These are phyloP conservation scores for Labia minor DNA, from an alignment of 2,888 invertebrate species.

Conservation along the genomic window DNA sequence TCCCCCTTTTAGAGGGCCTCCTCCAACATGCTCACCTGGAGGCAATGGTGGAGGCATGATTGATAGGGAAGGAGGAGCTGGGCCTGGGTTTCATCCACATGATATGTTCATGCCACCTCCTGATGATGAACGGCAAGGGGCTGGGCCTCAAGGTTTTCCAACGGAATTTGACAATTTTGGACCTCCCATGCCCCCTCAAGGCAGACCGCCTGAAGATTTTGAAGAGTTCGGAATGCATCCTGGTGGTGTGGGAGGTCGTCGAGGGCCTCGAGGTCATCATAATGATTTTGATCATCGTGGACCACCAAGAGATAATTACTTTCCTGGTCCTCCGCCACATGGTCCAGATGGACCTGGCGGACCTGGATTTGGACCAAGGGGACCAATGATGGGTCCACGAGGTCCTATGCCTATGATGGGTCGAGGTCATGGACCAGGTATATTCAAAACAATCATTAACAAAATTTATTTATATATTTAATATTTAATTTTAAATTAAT, in stretches of 20 bases:
- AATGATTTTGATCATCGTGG: constrained; percentile 34
- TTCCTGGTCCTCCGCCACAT: neutral
- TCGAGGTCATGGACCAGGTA: constrained; percentile 33
- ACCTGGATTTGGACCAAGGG: constrained; percentile 30
- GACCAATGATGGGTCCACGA: constrained; percentile 34
- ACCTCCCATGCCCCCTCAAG: constrained; percentile 31
- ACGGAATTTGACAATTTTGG: constrained; percentile 35
- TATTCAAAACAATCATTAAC: no score
- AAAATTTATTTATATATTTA: constrained; percentile 15
- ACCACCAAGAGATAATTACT: neutral
- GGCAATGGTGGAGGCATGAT: neutral
- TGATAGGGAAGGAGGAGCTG: neutral
- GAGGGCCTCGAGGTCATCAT: constrained; percentile 26
- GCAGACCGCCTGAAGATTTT: neutral
- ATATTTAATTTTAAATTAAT: neutral
- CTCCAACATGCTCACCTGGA: neutral
- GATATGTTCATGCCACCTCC: neutral
- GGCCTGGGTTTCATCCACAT: neutral
- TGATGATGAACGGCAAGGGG: neutral
- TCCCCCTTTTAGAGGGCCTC: neutral
- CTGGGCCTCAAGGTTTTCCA: constrained; percentile 24
- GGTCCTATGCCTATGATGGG: constrained; percentile 29
- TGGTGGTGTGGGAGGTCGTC: constrained; percentile 20
- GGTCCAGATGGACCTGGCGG: constrained; percentile 19
- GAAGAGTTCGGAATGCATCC: constrained; percentile 14